Evolutionary conservation across 1,140 invertebrate genomes (phyloP), one percentile per base, ranked within the genome.

Genomic region (Formica exsecta): DNA sequence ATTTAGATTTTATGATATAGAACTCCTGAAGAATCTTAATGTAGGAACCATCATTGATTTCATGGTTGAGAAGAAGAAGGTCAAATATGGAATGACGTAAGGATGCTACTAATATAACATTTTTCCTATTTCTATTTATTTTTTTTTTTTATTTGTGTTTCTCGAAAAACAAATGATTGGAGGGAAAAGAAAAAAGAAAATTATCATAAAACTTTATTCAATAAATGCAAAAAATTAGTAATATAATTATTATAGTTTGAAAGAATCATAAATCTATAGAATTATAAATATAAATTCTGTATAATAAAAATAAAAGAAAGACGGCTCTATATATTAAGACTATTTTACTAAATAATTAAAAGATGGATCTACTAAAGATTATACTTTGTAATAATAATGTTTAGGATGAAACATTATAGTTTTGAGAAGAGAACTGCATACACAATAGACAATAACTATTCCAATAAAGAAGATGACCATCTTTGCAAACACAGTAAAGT

Each of bases 1-100:
- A 92, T 96, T 97, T 44, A 95, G 98, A 80, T 96, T 96, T 91
- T 96, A 97, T 88, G 98, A 98, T 92, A 98, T 98, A 61, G 96
- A 96, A 70, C 93, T 98, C 48, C 93, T 98, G 4, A 97, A 97
- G 93, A 95, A 96, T 3, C 96, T 98, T 36, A 97, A 97, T 89
- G 97, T 98, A 38, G 96, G 96, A 76, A 97, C 97, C 61, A 98
- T 98, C 84, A 96, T 97, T 87, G 98, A 98, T 94, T 96, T 98
- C 54, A 98, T 98, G 98, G 97, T 98, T 3, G 98, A 98, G 93
- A 98, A 98, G 92, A 98, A 98, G 89, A 98, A 98, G 96, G 97
- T 98, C 16, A 98, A 98, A 94, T 98, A 97, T 95, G 97, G 97
- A 75, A 94, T 98, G 93, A 96, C 97, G 97, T 98, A 96, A 97